Conservation (phyloP, 2,797 vertebrate species). For the Pseudomugil tenellus region DNA sequence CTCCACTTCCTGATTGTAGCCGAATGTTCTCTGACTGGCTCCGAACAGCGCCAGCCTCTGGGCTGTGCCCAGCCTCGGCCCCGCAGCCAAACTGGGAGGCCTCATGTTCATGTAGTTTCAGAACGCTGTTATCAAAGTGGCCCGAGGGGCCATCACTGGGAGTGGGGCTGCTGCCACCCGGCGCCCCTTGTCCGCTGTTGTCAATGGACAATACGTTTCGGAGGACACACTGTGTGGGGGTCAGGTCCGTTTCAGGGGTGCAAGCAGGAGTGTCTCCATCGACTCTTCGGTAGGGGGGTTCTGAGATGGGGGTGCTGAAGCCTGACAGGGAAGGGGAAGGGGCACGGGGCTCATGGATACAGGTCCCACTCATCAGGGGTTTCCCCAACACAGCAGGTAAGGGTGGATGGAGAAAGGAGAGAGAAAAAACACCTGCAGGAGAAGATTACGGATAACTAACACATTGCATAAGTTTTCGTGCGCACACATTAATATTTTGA, state of each 20-base stretch:
- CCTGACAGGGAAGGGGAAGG: slow-evolving; percentile 93
- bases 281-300: slow-evolving; percentile 87
- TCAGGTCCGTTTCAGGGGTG: slow-evolving; percentile 92
- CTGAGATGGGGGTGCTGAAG: slow-evolving; percentile 88
- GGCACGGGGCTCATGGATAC: slow-evolving; percentile 92
- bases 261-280: slow-evolving; percentile 90
- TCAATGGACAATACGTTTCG: slow-evolving; percentile 90
- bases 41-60: slow-evolving; percentile 80
- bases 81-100: slow-evolving; percentile 78
- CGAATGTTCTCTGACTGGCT: slow-evolving; percentile 83
- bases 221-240: slow-evolving; percentile 93
- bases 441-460: slow-evolving; percentile 11
- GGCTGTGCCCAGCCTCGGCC: slow-evolving; percentile 76
- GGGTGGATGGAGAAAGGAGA: slow-evolving; percentile 64
- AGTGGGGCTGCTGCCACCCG: slow-evolving; percentile 82
- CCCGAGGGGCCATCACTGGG: slow-evolving; percentile 83
- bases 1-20: slow-evolving; percentile 87
- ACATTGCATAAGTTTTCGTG: too few species aligned
- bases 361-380: slow-evolving; percentile 88
- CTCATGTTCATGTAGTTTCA: slow-evolving; percentile 89
- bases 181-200: slow-evolving; percentile 77
- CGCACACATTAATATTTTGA: not conserved
- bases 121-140: slow-evolving; percentile 88
- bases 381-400: slow-evolving; percentile 75
- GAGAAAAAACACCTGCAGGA: slow-evolving; percentile 62